Base-by-base conservation (phyloP, 2,797 vertebrate species). In the Amblyopsis hoosieri region DNA sequence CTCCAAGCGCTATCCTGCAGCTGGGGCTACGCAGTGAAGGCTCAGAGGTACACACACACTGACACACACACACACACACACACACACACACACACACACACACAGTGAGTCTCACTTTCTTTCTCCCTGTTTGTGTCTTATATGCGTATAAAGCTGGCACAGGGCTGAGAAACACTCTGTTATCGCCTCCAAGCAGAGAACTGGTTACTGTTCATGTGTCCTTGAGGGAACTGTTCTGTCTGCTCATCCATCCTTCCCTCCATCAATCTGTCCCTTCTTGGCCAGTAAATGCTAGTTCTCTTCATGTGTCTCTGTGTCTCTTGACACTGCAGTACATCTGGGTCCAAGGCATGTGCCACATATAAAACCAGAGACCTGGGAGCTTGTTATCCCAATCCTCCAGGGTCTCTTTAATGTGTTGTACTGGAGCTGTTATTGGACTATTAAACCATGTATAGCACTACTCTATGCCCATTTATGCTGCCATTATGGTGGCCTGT, bases 1-100 rank as follows among this genome's bases (percentile, higher is more conserved):
- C 92, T 79, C 96, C 96, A 72, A 94, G 84, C 60, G 95, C 96
- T 1, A 84, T 97, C 45, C 85, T 99, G 53, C 96, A 97, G 67
- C 91, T 99, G 48, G 96, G 94, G 48, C 85, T 98, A 64, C 89
- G 64, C 75, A 86, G 70, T 54, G 17, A 17, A 17, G 17, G 17
- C 17, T 17, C 17, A 17, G 17, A 42, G 15, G 9, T 14, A 71
- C 48, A 64, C 33, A 63, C 33, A 48, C 23, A 59, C 37, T 23
- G 45, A 45, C 59, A 61, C 14, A 37, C 45, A 64, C 31, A 60
- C 50, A 53, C 57, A 54, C 50, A 2, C 48, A 60, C 11, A 17
- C 3, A 19, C 31, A 17, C 9, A 29, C n/a, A 60, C 50, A 53
- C 57, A 54, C 50, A 2, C 48, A 60, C 11, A 17, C 3, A 19